A percentile compares a stretch with the other conserved stretches of the same genome.
phyloP scores from a whole-genome alignment of 2,888 invertebrate species.

The Stictocephala bisonia region DNA sequence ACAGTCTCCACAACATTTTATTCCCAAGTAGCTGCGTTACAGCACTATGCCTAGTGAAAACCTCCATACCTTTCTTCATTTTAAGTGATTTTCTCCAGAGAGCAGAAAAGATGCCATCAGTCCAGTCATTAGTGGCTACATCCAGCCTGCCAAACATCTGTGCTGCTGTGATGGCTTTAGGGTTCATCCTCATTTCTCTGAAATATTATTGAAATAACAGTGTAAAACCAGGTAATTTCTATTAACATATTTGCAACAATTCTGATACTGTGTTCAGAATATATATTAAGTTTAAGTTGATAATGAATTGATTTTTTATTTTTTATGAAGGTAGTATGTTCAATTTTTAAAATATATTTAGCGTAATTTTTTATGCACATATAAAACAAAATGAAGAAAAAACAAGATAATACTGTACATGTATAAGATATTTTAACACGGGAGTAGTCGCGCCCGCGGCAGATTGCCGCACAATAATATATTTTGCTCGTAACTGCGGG shows the following conservation, averaged over 20 bases:
- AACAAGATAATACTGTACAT: not conserved
- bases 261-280: not conserved
- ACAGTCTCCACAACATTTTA: no score
- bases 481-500: no score
- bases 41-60: no score
- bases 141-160: conserved; percentile 98
- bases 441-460: no score
- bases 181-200: conserved; percentile 98
- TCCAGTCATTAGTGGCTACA: conserved; percentile 98
- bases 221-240: not conserved
- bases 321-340: no score
- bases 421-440: not conserved
- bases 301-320: not conserved
- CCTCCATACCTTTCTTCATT: conserved; percentile 74
- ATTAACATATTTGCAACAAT: conserved; percentile 12
- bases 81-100: conserved; percentile 95
- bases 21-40: no score
- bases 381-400: no score
- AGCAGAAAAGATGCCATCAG: conserved; percentile 97
- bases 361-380: no score
- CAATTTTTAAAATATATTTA: no score
- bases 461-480: no score
- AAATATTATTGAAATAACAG: not conserved
- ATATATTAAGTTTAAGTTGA: not conserved
- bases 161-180: conserved; percentile 95